phyloP scores from a whole-genome alignment of 2,888 invertebrate genomes.

The Andrena praecox region DNA sequence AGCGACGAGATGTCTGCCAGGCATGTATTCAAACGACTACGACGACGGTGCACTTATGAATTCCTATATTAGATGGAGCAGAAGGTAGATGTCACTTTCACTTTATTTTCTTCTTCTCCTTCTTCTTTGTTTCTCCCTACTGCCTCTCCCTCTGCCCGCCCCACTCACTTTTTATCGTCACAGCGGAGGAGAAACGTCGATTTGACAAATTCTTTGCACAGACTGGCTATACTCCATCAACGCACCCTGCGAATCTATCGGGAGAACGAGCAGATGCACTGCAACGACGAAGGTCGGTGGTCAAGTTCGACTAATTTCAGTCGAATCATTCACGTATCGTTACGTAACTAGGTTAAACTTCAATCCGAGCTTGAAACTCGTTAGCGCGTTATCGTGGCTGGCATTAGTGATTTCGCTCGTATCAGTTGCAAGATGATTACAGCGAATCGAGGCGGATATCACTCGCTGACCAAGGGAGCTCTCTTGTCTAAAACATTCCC shows the following conservation, averaged over 20 bases:
- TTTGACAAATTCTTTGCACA: constrained; percentile 12
- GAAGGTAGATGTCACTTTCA: constrained; percentile 32
- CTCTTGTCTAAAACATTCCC: background rate
- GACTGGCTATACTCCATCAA: constrained; percentile 54
- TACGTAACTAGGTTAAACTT: constrained; percentile 26
- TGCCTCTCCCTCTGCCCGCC: background rate
- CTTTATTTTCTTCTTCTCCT: background rate
- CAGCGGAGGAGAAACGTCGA: background rate
- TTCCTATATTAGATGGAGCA: constrained; percentile 55
- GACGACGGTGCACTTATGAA: constrained; percentile 53
- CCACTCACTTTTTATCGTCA: background rate
- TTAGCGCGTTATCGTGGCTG: background rate
- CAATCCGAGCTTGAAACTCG: background rate
- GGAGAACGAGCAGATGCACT: constrained; percentile 49
- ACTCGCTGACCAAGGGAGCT: background rate
- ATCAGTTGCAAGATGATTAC: background rate
- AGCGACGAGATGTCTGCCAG: background rate
- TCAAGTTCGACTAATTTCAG: constrained; percentile 18
- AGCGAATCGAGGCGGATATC: background rate
- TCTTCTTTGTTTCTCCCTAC: constrained; percentile 1
- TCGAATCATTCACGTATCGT: background rate
- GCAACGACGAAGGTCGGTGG: constrained; percentile 56
- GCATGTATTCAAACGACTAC: constrained; percentile 56
- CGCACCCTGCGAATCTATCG: constrained; percentile 39
- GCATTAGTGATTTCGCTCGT: background rate